These are phyloP conservation scores for Cecropterus lyciades DNA, from an alignment of 1,140 invertebrate genomes.

Conservation along the genomic window DNA sequence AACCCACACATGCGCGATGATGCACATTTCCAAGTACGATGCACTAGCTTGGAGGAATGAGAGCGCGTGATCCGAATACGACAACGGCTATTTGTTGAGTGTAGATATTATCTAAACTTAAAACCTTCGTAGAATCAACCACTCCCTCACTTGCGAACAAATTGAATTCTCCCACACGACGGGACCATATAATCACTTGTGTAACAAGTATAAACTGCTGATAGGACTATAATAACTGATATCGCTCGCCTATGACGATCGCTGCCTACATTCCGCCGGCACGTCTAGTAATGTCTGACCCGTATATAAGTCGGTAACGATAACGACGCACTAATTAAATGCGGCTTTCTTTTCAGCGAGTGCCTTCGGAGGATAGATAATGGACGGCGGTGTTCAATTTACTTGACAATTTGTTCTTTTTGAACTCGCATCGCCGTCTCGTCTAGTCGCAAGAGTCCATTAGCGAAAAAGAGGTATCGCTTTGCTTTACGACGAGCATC, in stretches of 20 bases:
- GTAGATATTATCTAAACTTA: slow-evolving; percentile 69
- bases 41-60: slow-evolving; percentile 70
- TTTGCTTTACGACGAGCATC: slow-evolving; percentile 51
- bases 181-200: slow-evolving; percentile 26
- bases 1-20: slow-evolving; percentile 56
- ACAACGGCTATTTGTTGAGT: slow-evolving; percentile 52
- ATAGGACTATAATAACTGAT: slow-evolving; percentile 40
- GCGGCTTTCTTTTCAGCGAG: slow-evolving; percentile 6
- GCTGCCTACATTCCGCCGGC: slow-evolving; percentile 15
- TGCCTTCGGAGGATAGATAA: slow-evolving; percentile 32
- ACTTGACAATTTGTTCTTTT: slow-evolving; percentile 31
- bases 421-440: slow-evolving; percentile 2
- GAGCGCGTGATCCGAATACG: slow-evolving; percentile 71
- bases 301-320: slow-evolving; percentile 24
- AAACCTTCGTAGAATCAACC: slow-evolving; percentile 54
- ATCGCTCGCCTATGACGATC: slow-evolving; percentile 3
- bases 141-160: slow-evolving; percentile 62
- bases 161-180: slow-evolving; percentile 58
- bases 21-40: slow-evolving; percentile 72
- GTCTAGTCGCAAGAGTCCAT: slow-evolving; percentile 42
- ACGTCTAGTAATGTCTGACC: slow-evolving; percentile 15
- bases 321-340: slow-evolving; percentile 29
- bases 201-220: slow-evolving; percentile 47
- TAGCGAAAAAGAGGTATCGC: slow-evolving; percentile 43
- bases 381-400: slow-evolving; percentile 39